Conservation (phyloP, 1,140 invertebrate genomes). For the Prorops nasuta region DNA sequence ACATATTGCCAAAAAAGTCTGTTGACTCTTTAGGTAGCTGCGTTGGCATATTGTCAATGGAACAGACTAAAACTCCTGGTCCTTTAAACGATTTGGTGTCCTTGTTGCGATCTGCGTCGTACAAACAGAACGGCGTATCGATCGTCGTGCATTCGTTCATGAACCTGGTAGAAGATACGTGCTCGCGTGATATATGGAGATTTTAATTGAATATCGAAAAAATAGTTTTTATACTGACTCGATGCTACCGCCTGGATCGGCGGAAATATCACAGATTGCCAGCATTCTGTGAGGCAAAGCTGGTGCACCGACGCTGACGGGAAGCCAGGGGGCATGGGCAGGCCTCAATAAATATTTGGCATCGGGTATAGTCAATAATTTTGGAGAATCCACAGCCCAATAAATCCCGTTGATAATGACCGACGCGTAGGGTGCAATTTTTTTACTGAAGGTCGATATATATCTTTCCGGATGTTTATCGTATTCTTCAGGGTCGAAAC, state of each 20-base stretch:
- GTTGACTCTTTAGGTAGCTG: slow-evolving; percentile 96
- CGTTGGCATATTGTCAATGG: slow-evolving; percentile 99
- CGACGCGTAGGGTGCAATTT: slow-evolving; percentile 96
- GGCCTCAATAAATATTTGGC: slow-evolving; percentile 91
- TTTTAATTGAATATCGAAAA: background rate
- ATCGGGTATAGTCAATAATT: slow-evolving; percentile 95
- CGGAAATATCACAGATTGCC: slow-evolving; percentile 96
- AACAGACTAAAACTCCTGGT: slow-evolving; percentile 95
- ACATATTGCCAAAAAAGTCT: slow-evolving; percentile 93
- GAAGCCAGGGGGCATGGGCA: slow-evolving; percentile 88
- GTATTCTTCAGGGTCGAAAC: slow-evolving; percentile 90
- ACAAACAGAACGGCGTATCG: slow-evolving; percentile 97
- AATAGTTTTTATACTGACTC: slow-evolving; percentile 58
- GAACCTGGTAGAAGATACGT: slow-evolving; percentile 68
- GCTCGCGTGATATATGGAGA: no score
- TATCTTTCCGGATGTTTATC: slow-evolving; percentile 90
- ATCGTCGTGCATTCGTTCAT: slow-evolving; percentile 99
- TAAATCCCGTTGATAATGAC: slow-evolving; percentile 98
- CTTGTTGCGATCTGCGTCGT: slow-evolving; percentile 97
- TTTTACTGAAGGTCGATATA: slow-evolving; percentile 94
- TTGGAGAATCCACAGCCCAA: slow-evolving; percentile 95
- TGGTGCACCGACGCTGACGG: slow-evolving; percentile 80
- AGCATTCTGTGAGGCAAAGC: slow-evolving; percentile 86
- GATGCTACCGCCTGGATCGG: slow-evolving; percentile 97
- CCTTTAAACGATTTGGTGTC: slow-evolving; percentile 96